These are phyloP conservation scores for Tragulus kanchil DNA, from an alignment of 2,113 vertebrate species.

Conservation along the genomic window DNA sequence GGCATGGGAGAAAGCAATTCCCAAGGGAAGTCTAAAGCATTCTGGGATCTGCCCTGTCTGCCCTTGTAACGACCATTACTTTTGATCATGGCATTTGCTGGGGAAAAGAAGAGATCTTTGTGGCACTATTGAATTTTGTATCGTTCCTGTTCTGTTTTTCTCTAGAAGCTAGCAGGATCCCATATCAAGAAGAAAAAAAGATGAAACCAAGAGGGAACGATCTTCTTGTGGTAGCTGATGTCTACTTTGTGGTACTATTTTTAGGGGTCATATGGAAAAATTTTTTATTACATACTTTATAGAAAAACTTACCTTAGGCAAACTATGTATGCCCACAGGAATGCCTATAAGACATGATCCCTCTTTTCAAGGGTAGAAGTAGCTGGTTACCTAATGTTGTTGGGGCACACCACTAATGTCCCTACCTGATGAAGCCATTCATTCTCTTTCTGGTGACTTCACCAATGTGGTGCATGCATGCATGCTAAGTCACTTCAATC, in stretches of 20 bases:
- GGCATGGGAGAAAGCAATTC: background rate
- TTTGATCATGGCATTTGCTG: background rate
- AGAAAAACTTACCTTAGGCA: slow-evolving; percentile 3
- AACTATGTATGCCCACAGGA: background rate
- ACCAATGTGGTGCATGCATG: background rate
- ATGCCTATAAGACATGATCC: background rate
- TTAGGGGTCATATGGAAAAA: background rate
- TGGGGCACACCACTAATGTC: background rate
- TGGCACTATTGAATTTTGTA: background rate
- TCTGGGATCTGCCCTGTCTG: background rate
- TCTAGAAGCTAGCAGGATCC: background rate
- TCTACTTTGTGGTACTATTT: slow-evolving; percentile 30
- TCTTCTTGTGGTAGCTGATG: background rate
- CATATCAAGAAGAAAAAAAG: background rate
- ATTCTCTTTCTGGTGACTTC: background rate
- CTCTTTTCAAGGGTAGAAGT: slow-evolving; percentile 45
- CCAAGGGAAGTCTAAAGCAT: background rate
- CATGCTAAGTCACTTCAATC: background rate
- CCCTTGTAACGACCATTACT: background rate
- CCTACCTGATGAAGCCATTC: background rate
- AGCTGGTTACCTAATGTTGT: background rate
- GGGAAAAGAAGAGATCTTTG: background rate
- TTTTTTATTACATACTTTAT: slow-evolving; percentile 46
- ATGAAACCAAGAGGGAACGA: background rate
- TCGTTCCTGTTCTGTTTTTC: slow-evolving; percentile 1